A percentile compares a stretch with the other conserved stretches of the same genome.
These are phyloP conservation scores for Ecdyonurus torrentis DNA, from an alignment of 2,888 invertebrate genomes.

Conservation along the genomic window DNA sequence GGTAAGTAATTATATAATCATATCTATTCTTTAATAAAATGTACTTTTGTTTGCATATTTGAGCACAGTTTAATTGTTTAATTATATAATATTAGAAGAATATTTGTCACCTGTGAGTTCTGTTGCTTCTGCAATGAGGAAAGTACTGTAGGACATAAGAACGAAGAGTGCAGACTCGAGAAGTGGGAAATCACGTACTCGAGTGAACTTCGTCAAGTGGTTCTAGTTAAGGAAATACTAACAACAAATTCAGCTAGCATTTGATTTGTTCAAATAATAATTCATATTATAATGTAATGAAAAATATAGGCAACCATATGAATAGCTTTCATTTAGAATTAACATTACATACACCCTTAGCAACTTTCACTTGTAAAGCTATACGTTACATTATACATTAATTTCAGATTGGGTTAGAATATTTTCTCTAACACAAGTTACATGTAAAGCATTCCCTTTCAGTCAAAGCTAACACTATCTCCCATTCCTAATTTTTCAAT, in stretches of 20 bases:
- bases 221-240: slow-evolving; percentile 18
- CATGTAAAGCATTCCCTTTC: too few species aligned
- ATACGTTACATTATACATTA: too few species aligned
- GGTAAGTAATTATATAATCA: too few species aligned
- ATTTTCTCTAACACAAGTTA: too few species aligned
- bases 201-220: slow-evolving; percentile 85
- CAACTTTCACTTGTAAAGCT: too few species aligned
- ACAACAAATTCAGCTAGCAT: not conserved
- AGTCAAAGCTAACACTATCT: too few species aligned
- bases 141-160: slow-evolving; percentile 94
- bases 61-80: too few species aligned
- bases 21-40: too few species aligned
- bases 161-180: slow-evolving; percentile 93
- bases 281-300: not conserved
- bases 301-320: not conserved
- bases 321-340: not conserved
- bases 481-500: too few species aligned
- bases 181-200: slow-evolving; percentile 84
- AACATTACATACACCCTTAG: not conserved
- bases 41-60: too few species aligned
- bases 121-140: slow-evolving; percentile 89
- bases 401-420: too few species aligned
- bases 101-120: slow-evolving; percentile 82
- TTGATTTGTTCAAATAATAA: not conserved
- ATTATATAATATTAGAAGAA: too few species aligned